A percentile compares a stretch with the other conserved stretches of the same genome.
phyloP scores from a whole-genome alignment of 1,140 invertebrate genomes.

The Drosophila erecta region DNA sequence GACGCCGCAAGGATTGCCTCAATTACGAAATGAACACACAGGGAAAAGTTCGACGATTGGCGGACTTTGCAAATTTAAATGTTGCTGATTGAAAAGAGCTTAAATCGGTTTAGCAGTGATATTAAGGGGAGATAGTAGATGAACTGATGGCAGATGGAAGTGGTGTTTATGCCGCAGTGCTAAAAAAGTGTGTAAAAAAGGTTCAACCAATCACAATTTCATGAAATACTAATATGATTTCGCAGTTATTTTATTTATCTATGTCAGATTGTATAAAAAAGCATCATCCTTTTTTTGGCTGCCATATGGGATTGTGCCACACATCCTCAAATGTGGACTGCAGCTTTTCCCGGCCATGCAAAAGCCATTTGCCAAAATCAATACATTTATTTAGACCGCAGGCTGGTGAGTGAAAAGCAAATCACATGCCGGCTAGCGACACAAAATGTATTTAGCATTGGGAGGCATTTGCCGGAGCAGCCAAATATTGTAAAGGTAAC shows the following conservation, averaged over 20 bases:
- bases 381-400: slow-evolving; percentile 79
- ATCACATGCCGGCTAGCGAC: slow-evolving; percentile 46
- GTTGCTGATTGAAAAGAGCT: slow-evolving; percentile 19
- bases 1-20: slow-evolving; percentile 41
- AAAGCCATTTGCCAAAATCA: slow-evolving; percentile 80
- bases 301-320: slow-evolving; percentile 39
- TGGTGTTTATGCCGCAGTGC: no score
- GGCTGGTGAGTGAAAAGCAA: slow-evolving; percentile 43
- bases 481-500: slow-evolving; percentile 56
- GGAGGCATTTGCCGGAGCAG: slow-evolving; percentile 20
- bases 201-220: no score
- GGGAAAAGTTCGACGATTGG: slow-evolving; percentile 18
- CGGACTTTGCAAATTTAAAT: slow-evolving; percentile 36
- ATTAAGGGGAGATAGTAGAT: neutral
- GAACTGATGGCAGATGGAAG: no score
- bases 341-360: slow-evolving; percentile 33
- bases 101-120: slow-evolving; percentile 8
- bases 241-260: neutral
- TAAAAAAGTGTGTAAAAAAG: no score
- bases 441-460: slow-evolving; percentile 67
- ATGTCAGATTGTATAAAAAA: neutral
- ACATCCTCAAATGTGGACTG: slow-evolving; percentile 9
- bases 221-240: neutral
- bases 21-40: slow-evolving; percentile 64
- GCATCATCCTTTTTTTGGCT: slow-evolving; percentile 9